Conservation (phyloP, 2,888 invertebrate genomes). For the Apodemia mormo region DNA sequence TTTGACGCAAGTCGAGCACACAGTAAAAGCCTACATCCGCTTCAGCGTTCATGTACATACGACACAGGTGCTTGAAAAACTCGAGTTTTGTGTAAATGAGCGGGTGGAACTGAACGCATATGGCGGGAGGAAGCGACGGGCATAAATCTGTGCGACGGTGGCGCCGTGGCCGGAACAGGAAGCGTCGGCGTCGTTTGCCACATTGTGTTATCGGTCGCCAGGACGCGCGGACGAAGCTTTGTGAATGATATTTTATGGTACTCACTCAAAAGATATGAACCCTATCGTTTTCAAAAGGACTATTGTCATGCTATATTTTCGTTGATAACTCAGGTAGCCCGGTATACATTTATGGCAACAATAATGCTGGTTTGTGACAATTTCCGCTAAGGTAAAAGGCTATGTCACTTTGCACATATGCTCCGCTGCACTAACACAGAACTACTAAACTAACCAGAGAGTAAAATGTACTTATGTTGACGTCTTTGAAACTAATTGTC, state of each 20-base stretch:
- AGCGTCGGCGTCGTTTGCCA: conserved; percentile 79
- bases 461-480: no score
- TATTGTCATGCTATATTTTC: conserved; percentile 70
- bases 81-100: conserved; percentile 79
- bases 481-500: no score
- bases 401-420: no score
- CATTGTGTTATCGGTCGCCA: conserved; percentile 78
- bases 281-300: conserved; percentile 60
- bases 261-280: conserved; percentile 64
- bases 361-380: conserved; percentile 37
- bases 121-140: conserved; percentile 75
- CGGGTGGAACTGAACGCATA: conserved; percentile 65
- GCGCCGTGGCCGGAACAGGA: conserved; percentile 79
- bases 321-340: conserved; percentile 45
- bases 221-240: conserved; percentile 72
- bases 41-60: conserved; percentile 48
- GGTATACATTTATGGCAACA: conserved; percentile 14
- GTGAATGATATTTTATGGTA: conserved; percentile 71
- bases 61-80: conserved; percentile 76
- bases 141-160: conserved; percentile 78
- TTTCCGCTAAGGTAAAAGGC: conserved; percentile 1
- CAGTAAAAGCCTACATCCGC: conserved; percentile 56
- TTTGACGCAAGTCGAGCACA: conserved; percentile 38
- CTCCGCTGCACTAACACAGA: no score
- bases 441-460: no score